Evolutionary conservation across 1,140 invertebrate genomes (phyloP).

Genomic region (Pseudoatta argentina): DNA sequence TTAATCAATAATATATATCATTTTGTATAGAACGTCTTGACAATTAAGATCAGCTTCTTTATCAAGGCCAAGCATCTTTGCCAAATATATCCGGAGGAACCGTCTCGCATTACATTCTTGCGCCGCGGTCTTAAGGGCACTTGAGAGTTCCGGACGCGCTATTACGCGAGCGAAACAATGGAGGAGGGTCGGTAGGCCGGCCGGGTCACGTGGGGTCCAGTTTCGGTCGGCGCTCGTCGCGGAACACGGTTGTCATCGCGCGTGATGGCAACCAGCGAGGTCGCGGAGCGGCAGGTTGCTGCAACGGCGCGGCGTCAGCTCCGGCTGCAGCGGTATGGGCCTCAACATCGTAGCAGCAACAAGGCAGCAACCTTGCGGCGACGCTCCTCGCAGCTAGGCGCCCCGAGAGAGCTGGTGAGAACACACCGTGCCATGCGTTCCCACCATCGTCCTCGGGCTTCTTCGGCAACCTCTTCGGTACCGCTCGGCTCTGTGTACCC

Average conservation of each 20-base stretch:
- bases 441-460: slow-evolving; percentile 85
- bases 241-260: slow-evolving; percentile 55
- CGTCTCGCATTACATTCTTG: slow-evolving; percentile 17
- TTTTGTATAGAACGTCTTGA: neutral
- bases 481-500: slow-evolving; percentile 71
- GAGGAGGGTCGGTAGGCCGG: slow-evolving; percentile 27
- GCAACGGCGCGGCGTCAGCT: slow-evolving; percentile 64
- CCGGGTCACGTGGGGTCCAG: slow-evolving; percentile 47
- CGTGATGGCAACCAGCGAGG: slow-evolving; percentile 54
- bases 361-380: slow-evolving; percentile 69
- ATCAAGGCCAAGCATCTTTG: neutral
- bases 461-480: slow-evolving; percentile 80
- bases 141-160: slow-evolving; percentile 38
- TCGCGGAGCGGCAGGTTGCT: slow-evolving; percentile 73
- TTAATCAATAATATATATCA: neutral
- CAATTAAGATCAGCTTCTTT: slow-evolving; percentile 11
- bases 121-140: slow-evolving; percentile 34
- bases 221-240: slow-evolving; percentile 66
- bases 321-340: slow-evolving; percentile 28
- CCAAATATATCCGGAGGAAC: slow-evolving; percentile 5
- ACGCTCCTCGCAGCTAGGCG: slow-evolving; percentile 74
- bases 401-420: slow-evolving; percentile 83
- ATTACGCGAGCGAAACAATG: slow-evolving; percentile 56
- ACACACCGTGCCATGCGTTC: slow-evolving; percentile 85
- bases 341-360: slow-evolving; percentile 66